A percentile compares a stretch with the other conserved stretches of the same genome.
Evolutionary conservation across 37 sponge, comb jelly and placozoan species (phyloP).

Genomic region (Oopsacas minuta): DNA sequence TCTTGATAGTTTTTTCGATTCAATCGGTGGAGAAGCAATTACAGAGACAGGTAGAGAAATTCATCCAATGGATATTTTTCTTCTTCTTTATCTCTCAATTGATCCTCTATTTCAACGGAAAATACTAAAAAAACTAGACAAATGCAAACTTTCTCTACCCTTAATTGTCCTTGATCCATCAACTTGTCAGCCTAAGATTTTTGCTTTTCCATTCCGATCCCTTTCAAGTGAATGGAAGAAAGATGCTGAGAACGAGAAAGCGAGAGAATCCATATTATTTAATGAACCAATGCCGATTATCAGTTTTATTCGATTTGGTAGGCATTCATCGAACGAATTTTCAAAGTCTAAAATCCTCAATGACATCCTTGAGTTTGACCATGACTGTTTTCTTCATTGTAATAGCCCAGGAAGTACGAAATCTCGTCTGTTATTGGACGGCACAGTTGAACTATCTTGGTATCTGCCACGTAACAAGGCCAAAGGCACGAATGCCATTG

Average conservation of each 20-base stretch:
- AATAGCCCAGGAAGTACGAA: constrained; percentile 23
- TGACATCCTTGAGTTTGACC: background rate
- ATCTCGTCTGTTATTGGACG: background rate
- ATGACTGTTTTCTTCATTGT: constrained; percentile 22
- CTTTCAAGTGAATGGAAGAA: constrained; percentile 26
- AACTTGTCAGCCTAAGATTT: background rate
- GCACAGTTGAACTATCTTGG: constrained; percentile 25
- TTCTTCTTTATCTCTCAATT: constrained; percentile 21
- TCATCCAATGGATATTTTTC: constrained; percentile 24
- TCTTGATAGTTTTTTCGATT: background rate
- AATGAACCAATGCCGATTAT: constrained; percentile 21
- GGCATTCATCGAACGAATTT: background rate
- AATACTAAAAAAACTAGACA: background rate
- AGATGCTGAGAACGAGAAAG: background rate
- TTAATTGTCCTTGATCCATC: constrained; percentile 21
- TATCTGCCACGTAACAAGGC: constrained; percentile 25
- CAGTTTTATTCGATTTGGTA: constrained; percentile 26
- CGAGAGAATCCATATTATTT: background rate
- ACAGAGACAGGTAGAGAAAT: background rate
- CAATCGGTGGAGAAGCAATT: background rate
- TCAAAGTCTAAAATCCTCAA: constrained; percentile 32
- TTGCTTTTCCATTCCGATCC: constrained; percentile 21
- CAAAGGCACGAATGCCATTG: background rate
- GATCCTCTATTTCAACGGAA: constrained; percentile 30
- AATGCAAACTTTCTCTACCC: constrained; percentile 25